Evolutionary conservation across 2,113 vertebrate genomes (phyloP).

Genomic region (Axis porcinus): DNA sequence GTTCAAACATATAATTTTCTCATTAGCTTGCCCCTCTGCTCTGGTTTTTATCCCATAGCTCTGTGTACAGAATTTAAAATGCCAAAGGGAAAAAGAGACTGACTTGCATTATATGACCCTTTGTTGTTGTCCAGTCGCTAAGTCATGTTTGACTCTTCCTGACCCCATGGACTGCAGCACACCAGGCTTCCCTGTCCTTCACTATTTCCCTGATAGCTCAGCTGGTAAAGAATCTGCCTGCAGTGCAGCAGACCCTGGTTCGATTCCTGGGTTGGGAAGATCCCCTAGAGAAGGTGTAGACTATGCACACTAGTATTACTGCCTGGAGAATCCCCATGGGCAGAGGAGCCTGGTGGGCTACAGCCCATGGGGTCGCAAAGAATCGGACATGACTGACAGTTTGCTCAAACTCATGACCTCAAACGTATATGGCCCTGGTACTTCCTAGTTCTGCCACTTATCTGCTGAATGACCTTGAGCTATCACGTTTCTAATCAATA

Average conservation of each 20-base stretch:
- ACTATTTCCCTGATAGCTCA: background rate
- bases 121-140: background rate
- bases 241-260: background rate
- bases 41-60: background rate
- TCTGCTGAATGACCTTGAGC: background rate
- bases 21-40: background rate
- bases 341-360: background rate
- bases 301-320: background rate
- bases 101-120: background rate
- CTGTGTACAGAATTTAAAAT: background rate
- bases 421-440: background rate
- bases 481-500: background rate
- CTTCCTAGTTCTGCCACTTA: background rate
- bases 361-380: fast-evolving
- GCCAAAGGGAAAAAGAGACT: background rate
- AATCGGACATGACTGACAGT: background rate
- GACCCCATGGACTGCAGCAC: background rate
- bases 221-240: background rate
- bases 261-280: background rate
- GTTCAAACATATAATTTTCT: background rate
- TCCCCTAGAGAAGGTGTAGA: background rate
- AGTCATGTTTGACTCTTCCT: background rate
- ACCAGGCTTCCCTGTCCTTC: background rate
- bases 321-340: background rate
- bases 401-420: background rate